phyloP scores from a whole-genome alignment of 2,888 invertebrate species.

The Margaritifera margaritifera region DNA sequence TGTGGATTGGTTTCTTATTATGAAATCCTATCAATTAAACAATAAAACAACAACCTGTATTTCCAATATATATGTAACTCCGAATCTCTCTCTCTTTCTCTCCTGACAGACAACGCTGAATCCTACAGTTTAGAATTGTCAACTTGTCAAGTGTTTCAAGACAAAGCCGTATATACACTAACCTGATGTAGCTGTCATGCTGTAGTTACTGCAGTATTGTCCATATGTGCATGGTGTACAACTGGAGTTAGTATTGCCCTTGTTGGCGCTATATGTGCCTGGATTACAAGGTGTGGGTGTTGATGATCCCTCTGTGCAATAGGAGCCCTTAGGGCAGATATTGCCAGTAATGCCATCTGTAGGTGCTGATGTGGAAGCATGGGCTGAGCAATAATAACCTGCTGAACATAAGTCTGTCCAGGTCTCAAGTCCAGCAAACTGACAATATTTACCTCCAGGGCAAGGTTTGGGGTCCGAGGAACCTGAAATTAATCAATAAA shows the following conservation, averaged over 20 bases:
- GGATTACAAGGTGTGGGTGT: slow-evolving; percentile 57
- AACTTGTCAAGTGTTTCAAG: not conserved
- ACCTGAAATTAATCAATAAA: slow-evolving; percentile 37
- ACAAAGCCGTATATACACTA: slow-evolving; percentile 4
- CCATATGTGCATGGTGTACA: slow-evolving; percentile 61
- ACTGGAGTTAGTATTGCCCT: slow-evolving; percentile 49
- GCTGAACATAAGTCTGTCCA: slow-evolving; percentile 65
- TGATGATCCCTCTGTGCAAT: slow-evolving; percentile 54
- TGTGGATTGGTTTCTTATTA: too few relatives aligned
- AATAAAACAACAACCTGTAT: too few relatives aligned
- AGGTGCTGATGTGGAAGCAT: slow-evolving; percentile 44
- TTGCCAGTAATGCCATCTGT: slow-evolving; percentile 58
- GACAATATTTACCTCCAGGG: slow-evolving; percentile 65
- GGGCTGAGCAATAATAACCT: slow-evolving; percentile 64
- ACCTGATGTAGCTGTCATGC: slow-evolving; percentile 59
- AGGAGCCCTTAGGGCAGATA: slow-evolving; percentile 62
- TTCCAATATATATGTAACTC: too few relatives aligned
- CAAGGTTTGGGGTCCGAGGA: slow-evolving; percentile 60
- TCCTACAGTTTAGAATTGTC: too few relatives aligned
- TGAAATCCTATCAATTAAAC: too few relatives aligned
- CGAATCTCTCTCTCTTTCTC: too few relatives aligned
- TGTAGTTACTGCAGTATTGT: slow-evolving; percentile 59
- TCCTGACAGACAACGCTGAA: too few relatives aligned
- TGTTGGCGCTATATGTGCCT: slow-evolving; percentile 59
- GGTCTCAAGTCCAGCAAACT: slow-evolving; percentile 52